These are phyloP conservation scores for Tachuris rubrigastra DNA, from an alignment of 2,113 vertebrate species.

Conservation along the genomic window DNA sequence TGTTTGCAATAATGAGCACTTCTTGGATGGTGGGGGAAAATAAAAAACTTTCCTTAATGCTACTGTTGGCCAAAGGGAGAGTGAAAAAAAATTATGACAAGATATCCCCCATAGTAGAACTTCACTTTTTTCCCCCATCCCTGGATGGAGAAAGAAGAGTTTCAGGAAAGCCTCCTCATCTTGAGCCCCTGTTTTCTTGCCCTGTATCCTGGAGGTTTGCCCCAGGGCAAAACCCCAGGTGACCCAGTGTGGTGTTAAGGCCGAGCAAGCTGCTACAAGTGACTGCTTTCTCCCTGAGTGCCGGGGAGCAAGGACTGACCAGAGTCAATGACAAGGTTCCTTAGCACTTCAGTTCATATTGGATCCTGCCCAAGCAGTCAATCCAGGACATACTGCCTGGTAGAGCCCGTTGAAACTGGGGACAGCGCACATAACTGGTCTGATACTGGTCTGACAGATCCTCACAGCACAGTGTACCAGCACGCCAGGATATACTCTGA, in stretches of 20 bases:
- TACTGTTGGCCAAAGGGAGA: not conserved
- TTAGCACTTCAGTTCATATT: not conserved
- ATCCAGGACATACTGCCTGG: not conserved
- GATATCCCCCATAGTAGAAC: not conserved
- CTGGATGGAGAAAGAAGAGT: not conserved
- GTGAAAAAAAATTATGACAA: slow-evolving; percentile 10
- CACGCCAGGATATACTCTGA: not conserved
- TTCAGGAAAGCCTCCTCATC: not conserved
- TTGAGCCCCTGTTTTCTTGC: not conserved
- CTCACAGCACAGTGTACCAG: not conserved
- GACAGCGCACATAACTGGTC: not conserved
- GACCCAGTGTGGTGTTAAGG: rapidly evolving
- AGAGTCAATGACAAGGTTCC: not conserved
- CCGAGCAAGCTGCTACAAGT: not conserved
- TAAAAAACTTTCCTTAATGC: not conserved
- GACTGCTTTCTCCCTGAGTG: not conserved
- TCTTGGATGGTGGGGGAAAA: not conserved
- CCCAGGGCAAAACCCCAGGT: not conserved
- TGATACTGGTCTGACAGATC: not conserved
- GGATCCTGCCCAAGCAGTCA: not conserved
- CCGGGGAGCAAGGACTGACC: not conserved
- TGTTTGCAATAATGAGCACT: slow-evolving; percentile 43
- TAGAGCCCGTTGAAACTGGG: not conserved
- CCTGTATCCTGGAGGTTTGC: not conserved
- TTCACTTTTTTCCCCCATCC: rapidly evolving